Evolutionary conservation across 2,888 invertebrate species (phyloP).

Genomic region (Coleophora deauratella): DNA sequence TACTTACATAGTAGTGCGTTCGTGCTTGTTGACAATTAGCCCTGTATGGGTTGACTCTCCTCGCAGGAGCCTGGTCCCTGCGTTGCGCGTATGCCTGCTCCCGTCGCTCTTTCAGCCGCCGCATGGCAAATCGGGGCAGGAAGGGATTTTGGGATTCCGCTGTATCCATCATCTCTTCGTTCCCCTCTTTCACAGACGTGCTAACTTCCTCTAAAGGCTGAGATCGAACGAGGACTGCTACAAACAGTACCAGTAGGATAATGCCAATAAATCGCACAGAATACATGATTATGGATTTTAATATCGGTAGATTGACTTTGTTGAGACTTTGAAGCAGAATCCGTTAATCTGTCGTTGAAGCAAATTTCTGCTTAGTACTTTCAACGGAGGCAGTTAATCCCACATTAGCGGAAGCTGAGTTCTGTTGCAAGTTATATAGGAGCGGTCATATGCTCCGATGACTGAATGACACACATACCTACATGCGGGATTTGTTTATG

Average conservation of each 20-base stretch:
- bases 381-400: conserved; percentile 31
- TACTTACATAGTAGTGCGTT: conserved; percentile 32
- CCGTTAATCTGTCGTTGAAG: no score
- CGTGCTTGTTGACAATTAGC: conserved; percentile 23
- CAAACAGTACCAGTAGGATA: conserved; percentile 24
- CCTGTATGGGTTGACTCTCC: conserved; percentile 22
- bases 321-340: no score
- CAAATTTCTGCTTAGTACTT: conserved; percentile 5
- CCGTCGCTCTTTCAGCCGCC: conserved; percentile 45
- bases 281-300: background rate
- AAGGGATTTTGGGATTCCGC: conserved; percentile 58
- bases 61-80: conserved; percentile 25
- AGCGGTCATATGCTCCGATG: conserved; percentile 31
- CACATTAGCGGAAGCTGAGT: conserved; percentile 28
- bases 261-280: no score
- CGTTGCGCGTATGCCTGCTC: conserved; percentile 41
- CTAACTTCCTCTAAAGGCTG: conserved; percentile 30
- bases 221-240: conserved; percentile 24
- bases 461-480: no score
- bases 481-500: conserved; percentile 59
- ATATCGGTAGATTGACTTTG: no score
- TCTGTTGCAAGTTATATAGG: conserved; percentile 49
- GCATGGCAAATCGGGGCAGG: conserved; percentile 60
- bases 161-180: conserved; percentile 38
- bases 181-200: background rate